Evolutionary conservation across 2,888 invertebrate species (phyloP).

Genomic region (Brenthis daphne): DNA sequence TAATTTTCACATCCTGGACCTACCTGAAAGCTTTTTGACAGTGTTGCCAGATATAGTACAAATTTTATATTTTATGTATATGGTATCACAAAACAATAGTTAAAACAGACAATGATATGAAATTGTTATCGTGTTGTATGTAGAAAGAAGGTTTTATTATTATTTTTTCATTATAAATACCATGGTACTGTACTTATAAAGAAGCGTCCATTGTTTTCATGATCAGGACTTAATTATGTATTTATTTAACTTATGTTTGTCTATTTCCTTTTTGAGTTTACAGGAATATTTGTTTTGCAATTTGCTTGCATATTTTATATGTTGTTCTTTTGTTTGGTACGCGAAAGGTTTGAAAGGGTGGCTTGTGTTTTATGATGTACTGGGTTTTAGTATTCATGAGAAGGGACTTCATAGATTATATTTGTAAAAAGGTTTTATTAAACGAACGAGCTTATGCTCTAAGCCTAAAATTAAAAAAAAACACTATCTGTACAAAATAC

Average conservation of each 20-base stretch:
- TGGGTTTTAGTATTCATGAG: too few relatives aligned
- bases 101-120: conserved; percentile 10
- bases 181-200: conserved; percentile 59
- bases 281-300: conserved; percentile 29
- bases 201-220: conserved; percentile 57
- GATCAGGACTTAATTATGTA: conserved; percentile 38
- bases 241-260: conserved; percentile 36
- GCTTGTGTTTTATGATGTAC: conserved; percentile 26
- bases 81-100: conserved; percentile 24
- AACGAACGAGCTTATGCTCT: too few relatives aligned
- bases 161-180: conserved; percentile 1
- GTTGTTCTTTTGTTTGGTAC: conserved; percentile 45
- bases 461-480: too few relatives aligned
- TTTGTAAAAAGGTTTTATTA: too few relatives aligned
- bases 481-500: too few relatives aligned
- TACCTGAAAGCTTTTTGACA: background rate
- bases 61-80: conserved; percentile 25
- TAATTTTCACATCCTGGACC: background rate
- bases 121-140: conserved; percentile 24
- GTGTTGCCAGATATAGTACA: conserved; percentile 23
- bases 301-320: conserved; percentile 49
- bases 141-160: conserved; percentile 36
- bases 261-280: conserved; percentile 24
- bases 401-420: too few relatives aligned
- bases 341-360: conserved; percentile 40